phyloP scores from a whole-genome alignment of 2,888 invertebrate species.

The Germaria angustata region DNA sequence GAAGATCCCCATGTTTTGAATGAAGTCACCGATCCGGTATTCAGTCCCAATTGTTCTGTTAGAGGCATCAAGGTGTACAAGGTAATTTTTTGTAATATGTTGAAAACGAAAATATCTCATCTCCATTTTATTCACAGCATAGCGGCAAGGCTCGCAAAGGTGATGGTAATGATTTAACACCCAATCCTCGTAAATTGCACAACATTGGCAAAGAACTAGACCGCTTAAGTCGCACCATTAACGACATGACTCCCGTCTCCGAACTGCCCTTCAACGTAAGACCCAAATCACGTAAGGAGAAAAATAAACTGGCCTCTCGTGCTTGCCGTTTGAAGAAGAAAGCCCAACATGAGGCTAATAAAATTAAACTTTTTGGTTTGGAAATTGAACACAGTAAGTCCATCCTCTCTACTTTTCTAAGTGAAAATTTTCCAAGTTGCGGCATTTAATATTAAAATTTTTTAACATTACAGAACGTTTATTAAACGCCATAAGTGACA shows the following conservation, averaged over 20 bases:
- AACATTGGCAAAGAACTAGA: slow-evolving; percentile 95
- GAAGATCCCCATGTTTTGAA: slow-evolving; percentile 96
- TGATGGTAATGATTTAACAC: slow-evolving; percentile 98
- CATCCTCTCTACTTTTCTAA: neutral
- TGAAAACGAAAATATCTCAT: neutral
- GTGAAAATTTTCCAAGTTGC: too few species aligned
- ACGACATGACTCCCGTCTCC: slow-evolving; percentile 97
- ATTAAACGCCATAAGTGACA: slow-evolving; percentile 87
- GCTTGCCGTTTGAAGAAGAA: slow-evolving; percentile 99
- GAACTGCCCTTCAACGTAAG: slow-evolving; percentile 94
- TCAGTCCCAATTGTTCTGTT: slow-evolving; percentile 94
- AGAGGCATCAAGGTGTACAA: slow-evolving; percentile 90
- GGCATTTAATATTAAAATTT: neutral
- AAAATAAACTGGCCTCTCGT: slow-evolving; percentile 97
- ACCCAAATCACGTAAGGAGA: slow-evolving; percentile 97
- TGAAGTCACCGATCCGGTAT: slow-evolving; percentile 96
- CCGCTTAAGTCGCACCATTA: slow-evolving; percentile 93
- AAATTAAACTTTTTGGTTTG: slow-evolving; percentile 95
- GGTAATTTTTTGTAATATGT: slow-evolving; percentile 65
- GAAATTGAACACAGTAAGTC: slow-evolving; percentile 96
- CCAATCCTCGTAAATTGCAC: slow-evolving; percentile 94
- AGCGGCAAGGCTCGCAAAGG: slow-evolving; percentile 96
- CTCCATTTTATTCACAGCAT: slow-evolving; percentile 72
- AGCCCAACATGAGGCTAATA: slow-evolving; percentile 99
- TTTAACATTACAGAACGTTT: slow-evolving; percentile 87